Percentiles rank a stretch among this genome's conserved stretches.
phyloP scores from a whole-genome alignment of 1,140 invertebrate species.

The Solenopsis invicta region DNA sequence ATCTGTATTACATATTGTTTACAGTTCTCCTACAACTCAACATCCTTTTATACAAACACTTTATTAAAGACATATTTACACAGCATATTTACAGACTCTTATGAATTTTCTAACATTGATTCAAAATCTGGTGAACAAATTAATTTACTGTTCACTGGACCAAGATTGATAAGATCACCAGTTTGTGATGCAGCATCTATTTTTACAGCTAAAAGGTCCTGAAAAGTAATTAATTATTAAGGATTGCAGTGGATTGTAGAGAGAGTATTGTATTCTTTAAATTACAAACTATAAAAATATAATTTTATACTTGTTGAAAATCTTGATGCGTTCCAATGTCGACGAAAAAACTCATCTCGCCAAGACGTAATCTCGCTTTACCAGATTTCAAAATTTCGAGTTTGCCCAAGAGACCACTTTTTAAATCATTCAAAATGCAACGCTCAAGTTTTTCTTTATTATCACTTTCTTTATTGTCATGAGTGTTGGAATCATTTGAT shows the following conservation, averaged over 20 bases:
- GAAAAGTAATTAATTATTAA: constrained; percentile 63
- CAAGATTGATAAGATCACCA: constrained; percentile 83
- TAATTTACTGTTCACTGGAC: constrained; percentile 79
- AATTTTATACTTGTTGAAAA: constrained; percentile 81
- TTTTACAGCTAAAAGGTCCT: constrained; percentile 84
- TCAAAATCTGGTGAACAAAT: constrained; percentile 84
- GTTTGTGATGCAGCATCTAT: constrained; percentile 77
- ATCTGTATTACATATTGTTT: constrained; percentile 30
- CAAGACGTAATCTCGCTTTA: constrained; percentile 81
- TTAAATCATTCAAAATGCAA: constrained; percentile 80
- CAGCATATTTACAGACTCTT: constrained; percentile 60
- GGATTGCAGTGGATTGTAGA: not conserved
- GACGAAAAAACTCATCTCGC: constrained; percentile 81
- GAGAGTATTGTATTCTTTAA: constrained; percentile 9
- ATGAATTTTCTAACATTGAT: constrained; percentile 76
- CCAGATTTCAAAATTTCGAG: constrained; percentile 84
- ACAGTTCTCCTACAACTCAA: constrained; percentile 7
- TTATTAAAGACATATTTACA: constrained; percentile 36
- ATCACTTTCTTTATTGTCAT: constrained; percentile 50
- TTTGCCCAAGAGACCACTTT: constrained; percentile 83
- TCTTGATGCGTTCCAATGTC: constrained; percentile 79
- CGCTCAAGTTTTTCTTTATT: constrained; percentile 69
- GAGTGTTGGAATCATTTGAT: constrained; percentile 37
- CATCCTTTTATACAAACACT: constrained; percentile 15
- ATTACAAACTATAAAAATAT: constrained; percentile 25